Conservation (phyloP, 2,888 invertebrate genomes). For the Netelia inedita region DNA sequence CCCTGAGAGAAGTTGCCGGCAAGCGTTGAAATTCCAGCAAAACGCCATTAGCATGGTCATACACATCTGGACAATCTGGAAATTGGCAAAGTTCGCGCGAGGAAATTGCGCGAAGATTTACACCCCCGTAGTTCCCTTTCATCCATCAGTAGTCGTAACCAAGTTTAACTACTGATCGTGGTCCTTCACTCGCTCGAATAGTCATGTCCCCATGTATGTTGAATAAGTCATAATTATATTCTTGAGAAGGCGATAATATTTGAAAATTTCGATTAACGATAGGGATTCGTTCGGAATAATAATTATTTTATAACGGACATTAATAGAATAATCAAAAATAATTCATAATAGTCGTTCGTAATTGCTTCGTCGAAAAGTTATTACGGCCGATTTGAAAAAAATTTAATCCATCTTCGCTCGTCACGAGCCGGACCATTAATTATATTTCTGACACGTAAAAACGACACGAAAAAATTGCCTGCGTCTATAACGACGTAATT, state of each 20-base stretch:
- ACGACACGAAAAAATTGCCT: conserved; percentile 22
- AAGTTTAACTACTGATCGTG: conserved; percentile 66
- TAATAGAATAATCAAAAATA: background rate
- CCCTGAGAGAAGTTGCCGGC: background rate
- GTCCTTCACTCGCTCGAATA: conserved; percentile 22
- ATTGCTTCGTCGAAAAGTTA: background rate
- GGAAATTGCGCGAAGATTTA: conserved; percentile 82
- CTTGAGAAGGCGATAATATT: too few relatives aligned
- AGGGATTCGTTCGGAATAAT: background rate
- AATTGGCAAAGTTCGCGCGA: conserved; percentile 81
- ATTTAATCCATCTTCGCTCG: background rate
- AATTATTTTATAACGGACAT: background rate
- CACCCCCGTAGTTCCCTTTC: conserved; percentile 73
- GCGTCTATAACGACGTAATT: conserved; percentile 13
- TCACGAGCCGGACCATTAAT: conserved; percentile 16
- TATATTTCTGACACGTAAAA: conserved; percentile 17
- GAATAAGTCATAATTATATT: too few relatives aligned
- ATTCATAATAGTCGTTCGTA: background rate
- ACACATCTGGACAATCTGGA: conserved; percentile 71
- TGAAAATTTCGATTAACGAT: too few relatives aligned
- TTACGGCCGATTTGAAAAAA: background rate
- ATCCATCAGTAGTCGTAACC: conserved; percentile 41
- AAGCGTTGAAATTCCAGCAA: conserved; percentile 1
- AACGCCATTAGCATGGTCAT: conserved; percentile 24
- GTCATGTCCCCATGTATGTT: background rate